phyloP scores from a whole-genome alignment of 2,113 vertebrate genomes.

The Penelope pileata region DNA sequence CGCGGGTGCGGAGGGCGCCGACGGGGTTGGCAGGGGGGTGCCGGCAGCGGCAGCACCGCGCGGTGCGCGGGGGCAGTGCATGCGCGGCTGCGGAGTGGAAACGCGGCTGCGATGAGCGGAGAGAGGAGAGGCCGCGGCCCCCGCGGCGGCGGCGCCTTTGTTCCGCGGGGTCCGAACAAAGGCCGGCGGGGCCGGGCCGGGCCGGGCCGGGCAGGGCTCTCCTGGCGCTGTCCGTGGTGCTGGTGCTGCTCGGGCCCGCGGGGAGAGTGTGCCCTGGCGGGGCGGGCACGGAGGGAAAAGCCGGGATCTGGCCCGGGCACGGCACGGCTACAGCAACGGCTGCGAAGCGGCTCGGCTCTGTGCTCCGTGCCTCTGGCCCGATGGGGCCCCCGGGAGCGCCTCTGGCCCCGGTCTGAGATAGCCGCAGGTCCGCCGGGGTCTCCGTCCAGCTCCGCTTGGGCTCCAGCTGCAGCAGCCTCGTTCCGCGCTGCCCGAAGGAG shows the following conservation, averaged over 20 bases:
- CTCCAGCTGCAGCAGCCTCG: not conserved
- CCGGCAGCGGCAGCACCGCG: not conserved
- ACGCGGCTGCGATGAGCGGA: not conserved
- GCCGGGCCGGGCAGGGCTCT: not conserved
- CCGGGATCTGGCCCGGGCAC: not conserved
- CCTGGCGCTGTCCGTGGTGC: conserved; percentile 54
- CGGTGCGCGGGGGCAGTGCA: not conserved
- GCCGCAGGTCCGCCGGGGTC: not conserved
- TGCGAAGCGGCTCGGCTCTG: not conserved
- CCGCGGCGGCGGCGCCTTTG: not conserved
- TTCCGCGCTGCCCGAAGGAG: not conserved
- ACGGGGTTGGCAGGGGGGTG: too few species aligned
- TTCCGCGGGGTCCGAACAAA: conserved; percentile 46
- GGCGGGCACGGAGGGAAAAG: not conserved
- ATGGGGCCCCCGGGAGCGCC: not conserved
- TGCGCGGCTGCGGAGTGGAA: not conserved
- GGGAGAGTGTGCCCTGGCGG: too few species aligned
- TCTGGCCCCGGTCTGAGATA: not conserved
- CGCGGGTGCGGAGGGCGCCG: not conserved
- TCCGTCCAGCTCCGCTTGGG: not conserved
- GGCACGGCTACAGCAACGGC: not conserved
- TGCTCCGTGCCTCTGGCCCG: not conserved
- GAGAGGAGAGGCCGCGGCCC: conserved; percentile 1
- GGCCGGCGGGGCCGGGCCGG: not conserved
- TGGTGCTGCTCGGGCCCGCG: not conserved